Evolutionary conservation across 1,140 invertebrate species (phyloP).

Genomic region (Conopomorpha cramerella): DNA sequence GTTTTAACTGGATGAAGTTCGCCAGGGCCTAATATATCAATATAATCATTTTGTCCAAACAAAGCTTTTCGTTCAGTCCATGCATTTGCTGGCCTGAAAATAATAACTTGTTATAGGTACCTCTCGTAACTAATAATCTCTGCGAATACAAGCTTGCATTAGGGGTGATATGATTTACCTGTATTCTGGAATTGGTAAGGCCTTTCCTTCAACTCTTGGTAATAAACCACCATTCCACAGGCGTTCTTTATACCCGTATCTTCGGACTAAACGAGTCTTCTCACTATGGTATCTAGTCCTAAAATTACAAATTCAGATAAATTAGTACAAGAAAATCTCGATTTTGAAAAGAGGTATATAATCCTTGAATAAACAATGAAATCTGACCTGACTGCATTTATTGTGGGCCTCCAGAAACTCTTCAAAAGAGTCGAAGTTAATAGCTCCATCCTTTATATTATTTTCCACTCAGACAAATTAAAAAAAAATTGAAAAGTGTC

Average conservation of each 20-base stretch:
- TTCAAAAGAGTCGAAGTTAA: not conserved
- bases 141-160: too few relatives aligned
- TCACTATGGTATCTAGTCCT: conserved; percentile 70
- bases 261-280: conserved; percentile 65
- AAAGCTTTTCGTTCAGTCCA: conserved; percentile 80
- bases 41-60: conserved; percentile 96
- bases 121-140: too few relatives aligned
- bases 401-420: not conserved
- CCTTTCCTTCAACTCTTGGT: conserved; percentile 62
- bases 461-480: too few relatives aligned
- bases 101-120: too few relatives aligned
- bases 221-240: conserved; percentile 70
- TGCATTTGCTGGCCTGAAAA: conserved; percentile 65
- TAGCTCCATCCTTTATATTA: too few relatives aligned
- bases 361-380: not conserved
- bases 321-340: too few relatives aligned
- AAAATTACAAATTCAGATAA: conserved; percentile 10
- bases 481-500: too few relatives aligned
- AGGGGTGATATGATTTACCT: conserved; percentile 38
- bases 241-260: conserved; percentile 74
- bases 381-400: not conserved
- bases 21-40: conserved; percentile 89
- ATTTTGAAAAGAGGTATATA: not conserved
- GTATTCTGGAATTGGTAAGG: conserved; percentile 72
- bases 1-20: conserved; percentile 79